Base-by-base conservation (phyloP, 2,888 invertebrate genomes). In the Ectropis crepuscularia region DNA sequence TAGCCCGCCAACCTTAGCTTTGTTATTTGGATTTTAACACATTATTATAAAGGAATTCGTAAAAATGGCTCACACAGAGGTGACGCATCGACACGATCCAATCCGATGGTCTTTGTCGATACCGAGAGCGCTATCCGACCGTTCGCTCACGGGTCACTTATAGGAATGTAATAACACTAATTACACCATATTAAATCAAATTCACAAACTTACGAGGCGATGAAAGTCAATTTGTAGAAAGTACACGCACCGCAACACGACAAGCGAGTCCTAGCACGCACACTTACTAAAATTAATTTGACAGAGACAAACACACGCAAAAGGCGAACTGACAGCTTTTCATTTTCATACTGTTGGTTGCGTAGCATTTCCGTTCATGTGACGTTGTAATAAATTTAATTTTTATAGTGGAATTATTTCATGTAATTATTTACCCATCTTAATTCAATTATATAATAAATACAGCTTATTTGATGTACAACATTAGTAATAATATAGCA, bases 21-120 rank as follows among this genome's bases (percentile, higher is more conserved):
- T 5, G 46, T 47, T 45, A 53, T 37, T 62, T 42, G 8, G n/a
- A 51, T 48, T 57, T 43, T 36, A 41, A 57, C 43, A 59, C 58
- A 53, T 37, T 42, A 39, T 73, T 80, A 83, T 69, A 73, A 74
- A 75, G 83, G 82, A 89, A 86, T 85, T 86, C 79, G 75, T 75
- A 78, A 89, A 89, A 89, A 90, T 90, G 89, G 90, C 90, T 90
- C 88, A 90, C 90, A 89, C 91, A 89, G 89, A 89, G 90, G 90
- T 92, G 92, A 92, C 92, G 92, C 92, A 92, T 91, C 91, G 90
- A 90, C 90, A 90, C 89, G 88, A 89, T 89, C 87, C 89, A 80
- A 89, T 86, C 87, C 85, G 89, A 88, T 88, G 89, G 85, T 88
- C 85, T 81, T 82, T 77, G 79, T 74, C 73, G 78, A 81, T 82